Evolutionary conservation across 1,140 invertebrate genomes (phyloP), one percentile per base, ranked within the genome.

Genomic region (Drosophila kanapiae): DNA sequence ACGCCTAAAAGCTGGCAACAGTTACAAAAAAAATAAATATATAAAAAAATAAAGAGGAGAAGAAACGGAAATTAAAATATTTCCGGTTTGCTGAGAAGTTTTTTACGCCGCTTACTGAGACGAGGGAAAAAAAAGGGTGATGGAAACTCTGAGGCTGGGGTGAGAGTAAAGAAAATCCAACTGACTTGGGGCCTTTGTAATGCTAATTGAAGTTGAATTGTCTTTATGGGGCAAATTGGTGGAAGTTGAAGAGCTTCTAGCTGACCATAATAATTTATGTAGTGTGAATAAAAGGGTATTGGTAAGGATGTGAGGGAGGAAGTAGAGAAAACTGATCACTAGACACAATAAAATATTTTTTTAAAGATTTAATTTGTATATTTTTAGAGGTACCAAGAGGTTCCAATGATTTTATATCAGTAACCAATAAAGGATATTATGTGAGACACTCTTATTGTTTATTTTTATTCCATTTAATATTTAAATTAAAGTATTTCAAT

Each of bases 51-150:
- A 43, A 51, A 67, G 57, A 75, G 31, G 43, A 47, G 69, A 49
- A 37, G 61, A 58, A 64, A 43, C 86, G 85, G 85, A 90, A 90
- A 90, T 90, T 90, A 90, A 79, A 90, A 90, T 91, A 90, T 82
- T 90, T 90, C 86, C 85, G 86, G 85, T 71, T 90, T 82, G 68
- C 61, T 80, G 58, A 59, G 68, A 63, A 58, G 74, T 67, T 60
- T 81, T 64, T 58, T 58, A 4, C 13, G 6, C 23, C 11, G 37
- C 51, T 35, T 54, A n/a, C 16, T 23, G 40, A 1, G 31, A 3
- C 18, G 18, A 29, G 2, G 11, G 18, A 6, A 35, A 33, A 49
- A 47, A 56, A 53, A 8, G 37, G 18, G 13, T 11, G 14, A 23
- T 16, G 9, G 11, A 54, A 23, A 23, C 23, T 23, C 23, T 23